These are phyloP conservation scores for Coptodon bakossiorum DNA, from an alignment of 2,113 vertebrate species.

Conservation along the genomic window DNA sequence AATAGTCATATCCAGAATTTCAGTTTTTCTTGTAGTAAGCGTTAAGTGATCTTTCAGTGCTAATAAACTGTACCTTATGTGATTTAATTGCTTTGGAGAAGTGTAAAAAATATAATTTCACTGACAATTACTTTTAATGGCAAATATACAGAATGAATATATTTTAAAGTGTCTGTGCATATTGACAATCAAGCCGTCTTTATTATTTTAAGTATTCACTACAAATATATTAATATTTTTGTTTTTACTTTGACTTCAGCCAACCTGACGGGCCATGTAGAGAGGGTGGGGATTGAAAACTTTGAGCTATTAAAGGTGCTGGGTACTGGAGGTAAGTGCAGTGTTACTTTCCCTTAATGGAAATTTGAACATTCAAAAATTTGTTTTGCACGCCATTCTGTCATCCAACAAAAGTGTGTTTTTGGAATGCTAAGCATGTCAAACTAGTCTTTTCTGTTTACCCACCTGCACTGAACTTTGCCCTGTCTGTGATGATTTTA, in stretches of 20 bases:
- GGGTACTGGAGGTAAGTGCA: slow-evolving; percentile 91
- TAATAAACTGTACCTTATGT: not conserved
- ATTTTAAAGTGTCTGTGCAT: not conserved
- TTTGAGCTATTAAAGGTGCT: slow-evolving; percentile 95
- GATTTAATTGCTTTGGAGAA: not conserved
- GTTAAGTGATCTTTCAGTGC: not conserved
- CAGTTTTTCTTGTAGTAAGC: not conserved
- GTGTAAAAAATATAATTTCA: not conserved
- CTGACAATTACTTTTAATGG: not conserved
- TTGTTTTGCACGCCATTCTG: not conserved
- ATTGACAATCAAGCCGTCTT: not conserved
- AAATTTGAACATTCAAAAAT: not conserved
- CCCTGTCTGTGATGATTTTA: not conserved
- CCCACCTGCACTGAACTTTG: not conserved
- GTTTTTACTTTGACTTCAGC: slow-evolving; percentile 65
- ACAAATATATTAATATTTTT: not conserved
- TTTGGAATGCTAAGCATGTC: not conserved
- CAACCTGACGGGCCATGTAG: slow-evolving; percentile 92
- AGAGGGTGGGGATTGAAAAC: slow-evolving; percentile 97
- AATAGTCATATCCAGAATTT: not conserved
- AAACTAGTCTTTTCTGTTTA: not conserved
- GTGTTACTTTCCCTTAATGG: not conserved
- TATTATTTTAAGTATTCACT: not conserved
- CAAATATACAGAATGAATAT: not conserved
- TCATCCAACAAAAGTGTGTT: not conserved